Evolutionary conservation across 2,113 vertebrate genomes (phyloP), one percentile per base, ranked within the genome.

Genomic region (Grammomys surdaster): DNA sequence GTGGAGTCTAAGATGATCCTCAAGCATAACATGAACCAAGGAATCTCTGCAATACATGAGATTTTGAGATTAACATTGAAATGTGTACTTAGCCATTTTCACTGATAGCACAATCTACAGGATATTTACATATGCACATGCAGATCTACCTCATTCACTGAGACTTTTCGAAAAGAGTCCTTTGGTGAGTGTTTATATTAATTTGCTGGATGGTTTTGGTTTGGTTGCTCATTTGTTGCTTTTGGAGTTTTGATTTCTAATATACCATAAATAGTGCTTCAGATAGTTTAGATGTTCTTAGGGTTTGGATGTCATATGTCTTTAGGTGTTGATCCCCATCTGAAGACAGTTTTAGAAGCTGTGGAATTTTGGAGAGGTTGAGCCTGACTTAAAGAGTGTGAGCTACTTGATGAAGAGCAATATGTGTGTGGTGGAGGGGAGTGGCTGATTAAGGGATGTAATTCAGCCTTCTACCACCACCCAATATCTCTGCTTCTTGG

Each of bases 131-230:
- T 85, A 17, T 80, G 51, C 22, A 88, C 46, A 88, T 12, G 48
- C 24, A 90, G 2, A 97, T 51, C 46, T 67, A 84, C 36, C 46
- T 89, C 24, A 89, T 56, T 93, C n/a, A 94, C 28, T 92, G 56
- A 90, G 87, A 85, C 40, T 16, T 12, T 77, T 56, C 67, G 36
- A 72, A 56, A 58, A 60, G 43, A 51, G 22, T 67, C 60, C 88
- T 90, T 73, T 69, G 11, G 48, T 84, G 43, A 84, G 78, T 63
- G 3, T 80, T 73, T 67, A 81, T 70, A 88, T 88, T 13, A 73
- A 73, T 91, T 85, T 28, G 75, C 58, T 94, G 51, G 63, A 36
- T 63, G 67, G 75, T 77, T 63, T 84, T 84, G 60, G 22, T 63
- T 63, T 63, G 24, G 12, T 17, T 84, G n/a, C n/a, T 63, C 58